Evolutionary conservation across 2,888 invertebrate genomes (phyloP).

Genomic region (Apotomis betuletana): DNA sequence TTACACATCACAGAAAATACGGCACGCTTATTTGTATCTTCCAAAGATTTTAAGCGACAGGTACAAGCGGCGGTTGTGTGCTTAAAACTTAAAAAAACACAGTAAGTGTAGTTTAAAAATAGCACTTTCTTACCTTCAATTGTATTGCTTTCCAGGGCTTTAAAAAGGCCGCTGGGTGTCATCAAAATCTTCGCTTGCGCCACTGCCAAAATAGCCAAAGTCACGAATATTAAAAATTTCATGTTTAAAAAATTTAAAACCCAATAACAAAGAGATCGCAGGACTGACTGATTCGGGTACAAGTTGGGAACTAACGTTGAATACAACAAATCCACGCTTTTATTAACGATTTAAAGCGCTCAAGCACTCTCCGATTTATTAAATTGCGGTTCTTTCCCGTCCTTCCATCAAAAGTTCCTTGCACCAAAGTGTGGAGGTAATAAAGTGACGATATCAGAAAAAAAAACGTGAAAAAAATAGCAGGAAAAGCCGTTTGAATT

Average conservation of each 20-base stretch:
- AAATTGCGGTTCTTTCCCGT: background rate
- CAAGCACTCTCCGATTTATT: background rate
- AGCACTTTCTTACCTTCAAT: slow-evolving; percentile 10
- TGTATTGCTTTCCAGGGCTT: slow-evolving; percentile 2
- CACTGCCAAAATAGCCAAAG: slow-evolving; percentile 9
- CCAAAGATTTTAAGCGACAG: too few relatives aligned
- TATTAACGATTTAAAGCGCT: background rate
- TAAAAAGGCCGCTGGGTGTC: background rate
- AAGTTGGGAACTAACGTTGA: slow-evolving; percentile 1
- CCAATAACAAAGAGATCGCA: background rate
- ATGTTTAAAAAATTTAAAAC: background rate
- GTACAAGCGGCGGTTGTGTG: too few relatives aligned
- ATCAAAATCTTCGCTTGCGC: slow-evolving; percentile 19
- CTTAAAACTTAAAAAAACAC: too few relatives aligned
- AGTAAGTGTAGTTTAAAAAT: background rate
- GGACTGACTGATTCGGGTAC: background rate
- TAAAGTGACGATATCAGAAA: too few relatives aligned
- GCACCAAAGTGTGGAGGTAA: too few relatives aligned
- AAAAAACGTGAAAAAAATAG: too few relatives aligned
- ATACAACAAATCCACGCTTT: background rate
- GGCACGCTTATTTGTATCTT: too few relatives aligned
- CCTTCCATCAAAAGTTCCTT: too few relatives aligned
- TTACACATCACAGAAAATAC: too few relatives aligned
- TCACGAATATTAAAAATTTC: slow-evolving; percentile 16
- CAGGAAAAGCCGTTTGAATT: too few relatives aligned